phyloP scores from a whole-genome alignment of 92 coral and sea anemone genomes.

The Phymanthus crucifer region DNA sequence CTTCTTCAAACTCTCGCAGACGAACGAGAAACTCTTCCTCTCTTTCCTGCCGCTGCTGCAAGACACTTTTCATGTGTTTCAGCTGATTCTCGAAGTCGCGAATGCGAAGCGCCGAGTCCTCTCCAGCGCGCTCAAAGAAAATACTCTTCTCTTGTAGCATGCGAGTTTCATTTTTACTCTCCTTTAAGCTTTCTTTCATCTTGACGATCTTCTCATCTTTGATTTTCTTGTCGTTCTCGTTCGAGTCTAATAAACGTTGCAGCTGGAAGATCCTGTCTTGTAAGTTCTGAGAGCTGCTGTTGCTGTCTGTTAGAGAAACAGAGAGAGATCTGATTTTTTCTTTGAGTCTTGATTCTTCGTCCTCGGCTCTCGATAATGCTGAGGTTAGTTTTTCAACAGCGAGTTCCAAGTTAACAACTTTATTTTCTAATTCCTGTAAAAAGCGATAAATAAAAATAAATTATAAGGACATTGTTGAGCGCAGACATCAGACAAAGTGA shows the following conservation, averaged over 20 bases:
- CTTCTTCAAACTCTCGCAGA: slow-evolving; percentile 59
- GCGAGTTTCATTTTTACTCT: slow-evolving; percentile 65
- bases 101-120: slow-evolving; percentile 63
- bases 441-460: neutral
- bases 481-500: neutral
- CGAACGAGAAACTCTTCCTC: slow-evolving; percentile 63
- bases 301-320: slow-evolving; percentile 74
- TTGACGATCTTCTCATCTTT: slow-evolving; percentile 59
- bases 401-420: slow-evolving; percentile 47
- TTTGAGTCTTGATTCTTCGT: slow-evolving; percentile 63
- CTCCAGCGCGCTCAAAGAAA: slow-evolving; percentile 62
- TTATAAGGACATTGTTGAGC: neutral
- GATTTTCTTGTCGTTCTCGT: slow-evolving; percentile 75
- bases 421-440: slow-evolving; percentile 63
- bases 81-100: slow-evolving; percentile 74
- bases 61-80: slow-evolving; percentile 57
- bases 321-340: slow-evolving; percentile 79
- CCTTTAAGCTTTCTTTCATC: slow-evolving; percentile 65
- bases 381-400: slow-evolving; percentile 59
- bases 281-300: slow-evolving; percentile 81
- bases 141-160: slow-evolving; percentile 62
- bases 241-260: slow-evolving; percentile 68
- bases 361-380: slow-evolving; percentile 63
- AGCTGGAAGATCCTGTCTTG: slow-evolving; percentile 81
- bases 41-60: slow-evolving; percentile 61